Conservation (phyloP, 2,113 vertebrate genomes). For the Malurus elegans region DNA sequence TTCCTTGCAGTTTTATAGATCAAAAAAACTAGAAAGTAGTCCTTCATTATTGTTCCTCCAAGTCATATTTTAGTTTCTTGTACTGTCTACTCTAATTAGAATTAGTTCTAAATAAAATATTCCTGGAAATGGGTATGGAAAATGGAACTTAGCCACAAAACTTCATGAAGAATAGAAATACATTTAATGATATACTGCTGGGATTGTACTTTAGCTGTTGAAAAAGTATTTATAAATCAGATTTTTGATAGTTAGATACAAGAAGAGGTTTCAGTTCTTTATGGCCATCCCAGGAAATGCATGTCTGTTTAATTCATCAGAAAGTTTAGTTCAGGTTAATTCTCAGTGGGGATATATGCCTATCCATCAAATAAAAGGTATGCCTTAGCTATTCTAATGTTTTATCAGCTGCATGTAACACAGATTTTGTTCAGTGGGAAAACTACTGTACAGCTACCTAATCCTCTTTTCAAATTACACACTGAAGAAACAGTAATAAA, state of each 20-base stretch:
- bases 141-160: background rate
- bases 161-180: background rate
- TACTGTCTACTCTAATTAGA: background rate
- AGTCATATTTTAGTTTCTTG: background rate
- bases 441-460: slow-evolving; percentile 73
- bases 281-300: slow-evolving; percentile 62
- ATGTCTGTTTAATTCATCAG: slow-evolving; percentile 75
- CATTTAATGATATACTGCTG: background rate
- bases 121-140: background rate
- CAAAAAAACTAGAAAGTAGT: background rate
- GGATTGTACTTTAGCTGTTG: background rate
- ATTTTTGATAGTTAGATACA: background rate
- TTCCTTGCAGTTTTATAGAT: background rate
- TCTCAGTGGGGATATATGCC: slow-evolving; percentile 54
- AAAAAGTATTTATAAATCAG: slow-evolving; percentile 62
- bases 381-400: slow-evolving; percentile 67
- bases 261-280: slow-evolving; percentile 3
- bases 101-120: background rate
- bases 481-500: slow-evolving; percentile 39
- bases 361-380: slow-evolving; percentile 75
- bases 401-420: slow-evolving; percentile 73
- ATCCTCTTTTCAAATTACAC: slow-evolving; percentile 50
- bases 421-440: slow-evolving; percentile 55
- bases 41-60: background rate
- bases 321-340: slow-evolving; percentile 74